Base-by-base conservation (phyloP, 1,140 invertebrate species). In the Achatina immaculata region DNA sequence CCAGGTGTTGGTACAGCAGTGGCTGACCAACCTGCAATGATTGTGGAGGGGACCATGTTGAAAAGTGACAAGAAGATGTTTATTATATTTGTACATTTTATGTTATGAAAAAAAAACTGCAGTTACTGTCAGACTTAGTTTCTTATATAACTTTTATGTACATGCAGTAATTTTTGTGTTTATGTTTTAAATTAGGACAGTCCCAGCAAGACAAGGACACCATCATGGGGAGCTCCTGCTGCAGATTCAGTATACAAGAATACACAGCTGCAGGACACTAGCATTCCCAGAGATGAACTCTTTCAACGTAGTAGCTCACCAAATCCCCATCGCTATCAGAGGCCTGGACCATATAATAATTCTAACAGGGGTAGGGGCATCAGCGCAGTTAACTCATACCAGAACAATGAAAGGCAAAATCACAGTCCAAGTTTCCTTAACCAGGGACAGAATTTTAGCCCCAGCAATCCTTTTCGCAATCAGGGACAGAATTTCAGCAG, bases 161-260 rank as follows among this genome's bases (percentile, higher is more conserved):
- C n/a, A n/a, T n/a, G n/a, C n/a, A n/a, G n/a, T 58, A 9, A 58
- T 21, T 58, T 58, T 58, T 58, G 21, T 38, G 21, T 40, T 36
- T 36, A 4, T 51, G 48, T 51, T 34, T 7, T 9, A 68, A 38
- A 68, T 68, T 68, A 38, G 34, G 31, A 14, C 36, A 68, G n/a
- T n/a, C n/a, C 2, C 34, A 36, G 66, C 31, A 16, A 68, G 34
- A 68, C 31, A 4, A 72, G 38, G 69, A 11, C 69, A 45, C 69
- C 69, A 16, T 43, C 38, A 40, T 72, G 68, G 69, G 69, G 69
- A 43, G 38, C 69, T 24, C 69, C 69, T 72, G 69, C 69, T 24
- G 42, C 69, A 14, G n/a, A 24, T 16, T 36, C 66, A 68, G n/a
- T 24, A 58, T 24, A 16, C 62, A 36, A 36, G n/a, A 38, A 19